Evolutionary conservation across 2,888 invertebrate genomes (phyloP).

Genomic region (Phoenoteleia sp.): DNA sequence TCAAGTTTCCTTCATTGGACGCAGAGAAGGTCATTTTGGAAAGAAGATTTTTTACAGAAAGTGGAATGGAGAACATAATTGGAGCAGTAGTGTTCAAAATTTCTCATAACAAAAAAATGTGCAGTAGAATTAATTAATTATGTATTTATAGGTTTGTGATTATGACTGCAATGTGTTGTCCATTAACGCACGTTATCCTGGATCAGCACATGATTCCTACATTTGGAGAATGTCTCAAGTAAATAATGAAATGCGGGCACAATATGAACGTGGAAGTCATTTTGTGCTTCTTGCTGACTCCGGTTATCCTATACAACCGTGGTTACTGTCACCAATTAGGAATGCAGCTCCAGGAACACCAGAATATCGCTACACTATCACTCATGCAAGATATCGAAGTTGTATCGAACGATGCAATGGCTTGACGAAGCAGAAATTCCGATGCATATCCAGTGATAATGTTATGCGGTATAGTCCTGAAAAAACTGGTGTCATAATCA

Average conservation of each 20-base stretch:
- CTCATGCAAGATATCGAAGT: not conserved
- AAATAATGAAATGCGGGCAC: not conserved
- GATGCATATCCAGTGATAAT: not conserved
- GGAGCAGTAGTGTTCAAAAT: not conserved
- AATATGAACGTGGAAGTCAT: not conserved
- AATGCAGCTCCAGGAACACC: not conserved
- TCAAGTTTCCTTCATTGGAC: not conserved
- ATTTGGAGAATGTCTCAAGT: not conserved
- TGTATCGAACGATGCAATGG: not conserved
- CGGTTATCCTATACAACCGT: not conserved
- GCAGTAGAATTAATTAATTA: too few relatives aligned
- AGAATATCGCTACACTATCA: not conserved
- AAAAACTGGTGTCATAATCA: not conserved
- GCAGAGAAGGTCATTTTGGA: not conserved
- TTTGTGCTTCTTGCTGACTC: not conserved
- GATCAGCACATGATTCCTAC: not conserved
- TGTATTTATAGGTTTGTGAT: not conserved
- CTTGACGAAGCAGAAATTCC: not conserved
- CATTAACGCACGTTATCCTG: not conserved
- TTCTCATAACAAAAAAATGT: too few relatives aligned
- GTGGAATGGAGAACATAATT: not conserved
- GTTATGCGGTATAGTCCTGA: not conserved
- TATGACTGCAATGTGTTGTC: not conserved
- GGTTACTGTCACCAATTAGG: not conserved
- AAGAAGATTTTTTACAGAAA: not conserved